A percentile compares a stretch with the other conserved stretches of the same genome.
These are phyloP conservation scores for Autographa pulchrina DNA, from an alignment of 2,888 invertebrate species.

Conservation along the genomic window DNA sequence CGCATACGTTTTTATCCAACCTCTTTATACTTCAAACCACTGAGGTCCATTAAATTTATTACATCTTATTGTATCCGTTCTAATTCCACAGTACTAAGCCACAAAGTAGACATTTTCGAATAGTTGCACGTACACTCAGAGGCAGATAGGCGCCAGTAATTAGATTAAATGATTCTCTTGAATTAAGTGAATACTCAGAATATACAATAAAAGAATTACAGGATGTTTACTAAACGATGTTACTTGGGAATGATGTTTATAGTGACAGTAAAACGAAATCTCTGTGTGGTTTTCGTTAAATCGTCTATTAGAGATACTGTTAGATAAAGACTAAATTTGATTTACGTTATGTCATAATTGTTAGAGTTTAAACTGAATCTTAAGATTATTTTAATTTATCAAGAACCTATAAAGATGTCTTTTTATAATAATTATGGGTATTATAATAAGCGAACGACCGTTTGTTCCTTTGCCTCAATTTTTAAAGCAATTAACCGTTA, in stretches of 20 bases:
- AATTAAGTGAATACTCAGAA: slow-evolving; percentile 60
- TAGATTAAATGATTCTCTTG: slow-evolving; percentile 67
- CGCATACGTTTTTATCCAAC: slow-evolving; percentile 8
- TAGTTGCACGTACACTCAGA: slow-evolving; percentile 63
- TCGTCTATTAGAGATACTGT: neutral
- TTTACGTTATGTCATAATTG: neutral
- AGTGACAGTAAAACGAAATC: slow-evolving; percentile 31
- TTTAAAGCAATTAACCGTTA: too few species aligned
- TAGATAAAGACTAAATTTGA: neutral
- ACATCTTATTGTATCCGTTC: slow-evolving; percentile 57
- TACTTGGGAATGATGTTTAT: slow-evolving; percentile 44
- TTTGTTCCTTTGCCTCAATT: too few species aligned
- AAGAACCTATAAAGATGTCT: too few species aligned
- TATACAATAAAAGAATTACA: slow-evolving; percentile 54
- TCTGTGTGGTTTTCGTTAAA: slow-evolving; percentile 13
- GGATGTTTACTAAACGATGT: slow-evolving; percentile 50
- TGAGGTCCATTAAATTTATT: slow-evolving; percentile 39
- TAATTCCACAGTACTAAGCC: slow-evolving; percentile 42
- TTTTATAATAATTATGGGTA: too few species aligned
- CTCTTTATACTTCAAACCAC: slow-evolving; percentile 31
- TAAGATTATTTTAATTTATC: too few species aligned
- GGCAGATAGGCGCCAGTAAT: slow-evolving; percentile 67
- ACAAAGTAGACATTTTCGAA: slow-evolving; percentile 55
- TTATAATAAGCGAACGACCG: too few species aligned
- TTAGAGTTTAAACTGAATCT: too few species aligned